These are phyloP conservation scores for Erebia palarica DNA, from an alignment of 2,888 invertebrate species.

Conservation along the genomic window DNA sequence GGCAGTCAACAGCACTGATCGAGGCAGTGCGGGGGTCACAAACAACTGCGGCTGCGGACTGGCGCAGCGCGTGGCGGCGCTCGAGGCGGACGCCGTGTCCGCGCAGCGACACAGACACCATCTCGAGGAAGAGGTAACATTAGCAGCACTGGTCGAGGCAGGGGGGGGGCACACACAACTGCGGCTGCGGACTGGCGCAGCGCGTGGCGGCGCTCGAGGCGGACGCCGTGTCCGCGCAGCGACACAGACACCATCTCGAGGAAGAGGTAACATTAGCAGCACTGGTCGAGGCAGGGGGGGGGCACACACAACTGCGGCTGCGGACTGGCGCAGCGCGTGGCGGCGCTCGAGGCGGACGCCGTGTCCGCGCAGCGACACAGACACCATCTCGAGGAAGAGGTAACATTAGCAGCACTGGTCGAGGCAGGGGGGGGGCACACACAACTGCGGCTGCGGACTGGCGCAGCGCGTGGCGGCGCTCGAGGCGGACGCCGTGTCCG, in stretches of 20 bases:
- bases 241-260: slow-evolving; percentile 63
- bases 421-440: not conserved
- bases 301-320: slow-evolving; percentile 53
- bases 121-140: slow-evolving; percentile 67
- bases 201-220: slow-evolving; percentile 81
- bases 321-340: slow-evolving; percentile 72
- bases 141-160: not conserved
- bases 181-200: slow-evolving; percentile 66
- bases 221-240: slow-evolving; percentile 56
- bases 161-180: slow-evolving; percentile 35
- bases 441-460: slow-evolving; percentile 62
- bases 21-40: slow-evolving; percentile 10
- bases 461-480: slow-evolving; percentile 79
- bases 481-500: slow-evolving; percentile 65
- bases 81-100: slow-evolving; percentile 70
- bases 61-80: slow-evolving; percentile 76
- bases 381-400: slow-evolving; percentile 71
- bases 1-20: slow-evolving; percentile 20
- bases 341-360: slow-evolving; percentile 78
- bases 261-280: slow-evolving; percentile 59
- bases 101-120: slow-evolving; percentile 58
- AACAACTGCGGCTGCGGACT: slow-evolving; percentile 62
- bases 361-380: slow-evolving; percentile 54
- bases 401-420: slow-evolving; percentile 31
- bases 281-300: not conserved